Conservation (phyloP, 2,888 invertebrate genomes). For the Synergus laeviventris region DNA sequence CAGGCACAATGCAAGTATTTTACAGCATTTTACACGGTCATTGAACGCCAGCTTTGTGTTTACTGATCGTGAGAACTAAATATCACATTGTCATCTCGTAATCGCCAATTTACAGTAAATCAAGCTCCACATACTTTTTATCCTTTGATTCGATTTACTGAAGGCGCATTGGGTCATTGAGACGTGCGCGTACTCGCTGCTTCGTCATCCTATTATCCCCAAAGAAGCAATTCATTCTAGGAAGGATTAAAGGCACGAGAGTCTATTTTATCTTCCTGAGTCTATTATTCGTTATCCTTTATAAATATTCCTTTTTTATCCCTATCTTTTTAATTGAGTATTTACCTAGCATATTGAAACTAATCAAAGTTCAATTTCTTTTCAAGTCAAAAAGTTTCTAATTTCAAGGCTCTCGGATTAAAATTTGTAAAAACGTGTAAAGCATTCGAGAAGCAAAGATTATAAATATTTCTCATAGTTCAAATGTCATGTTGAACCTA, state of each 20-base stretch:
- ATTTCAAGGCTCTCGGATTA: not conserved
- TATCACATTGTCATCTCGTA: not conserved
- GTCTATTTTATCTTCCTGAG: not conserved
- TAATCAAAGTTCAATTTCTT: too few species aligned
- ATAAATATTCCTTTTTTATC: not conserved
- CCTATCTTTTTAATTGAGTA: not conserved
- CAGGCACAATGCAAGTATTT: not conserved
- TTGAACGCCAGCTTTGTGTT: not conserved
- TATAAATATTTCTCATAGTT: too few species aligned
- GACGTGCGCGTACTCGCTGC: not conserved
- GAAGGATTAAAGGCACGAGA: not conserved
- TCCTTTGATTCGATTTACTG: not conserved
- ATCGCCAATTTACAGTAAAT: not conserved
- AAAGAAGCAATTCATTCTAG: not conserved
- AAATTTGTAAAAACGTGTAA: too few species aligned
- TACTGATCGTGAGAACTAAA: not conserved
- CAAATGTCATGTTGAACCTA: too few species aligned
- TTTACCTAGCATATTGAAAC: not conserved
- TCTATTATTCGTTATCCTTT: not conserved
- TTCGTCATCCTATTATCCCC: not conserved
- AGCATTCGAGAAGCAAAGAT: too few species aligned
- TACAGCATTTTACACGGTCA: not conserved
- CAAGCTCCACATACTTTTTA: not conserved
- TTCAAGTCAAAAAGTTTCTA: not conserved
- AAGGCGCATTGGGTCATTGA: not conserved